Percentiles rank a stretch among this genome's conserved stretches.
Conservation (phyloP, 2,797 vertebrate species). For the Rhynchonycteris naso region DNA sequence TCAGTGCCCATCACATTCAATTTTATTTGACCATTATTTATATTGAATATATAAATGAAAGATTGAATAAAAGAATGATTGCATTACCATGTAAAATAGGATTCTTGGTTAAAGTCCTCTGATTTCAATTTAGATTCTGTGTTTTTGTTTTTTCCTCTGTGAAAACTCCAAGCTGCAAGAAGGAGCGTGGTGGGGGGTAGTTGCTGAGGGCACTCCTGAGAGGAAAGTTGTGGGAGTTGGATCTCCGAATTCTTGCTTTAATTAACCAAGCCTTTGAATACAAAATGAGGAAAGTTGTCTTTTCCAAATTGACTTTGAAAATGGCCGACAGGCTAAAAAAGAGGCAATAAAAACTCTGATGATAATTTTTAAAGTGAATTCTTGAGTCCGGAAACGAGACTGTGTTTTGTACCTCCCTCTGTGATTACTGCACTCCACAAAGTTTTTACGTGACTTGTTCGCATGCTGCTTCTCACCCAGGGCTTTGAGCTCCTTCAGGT, state of each 20-base stretch:
- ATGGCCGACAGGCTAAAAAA: background rate
- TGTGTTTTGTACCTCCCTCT: background rate
- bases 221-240: background rate
- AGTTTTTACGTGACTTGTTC: conserved; percentile 5
- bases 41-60: background rate
- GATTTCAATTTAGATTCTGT: background rate
- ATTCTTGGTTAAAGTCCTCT: background rate
- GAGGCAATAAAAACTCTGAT: conserved; percentile 3
- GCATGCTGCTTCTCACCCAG: background rate
- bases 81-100: background rate
- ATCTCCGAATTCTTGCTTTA: background rate
- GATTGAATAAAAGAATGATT: background rate
- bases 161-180: background rate
- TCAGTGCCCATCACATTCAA: background rate
- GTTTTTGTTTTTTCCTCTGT: background rate
- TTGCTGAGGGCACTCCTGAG: background rate
- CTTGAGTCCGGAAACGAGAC: background rate
- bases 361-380: background rate
- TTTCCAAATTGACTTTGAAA: conserved; percentile 7
- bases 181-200: background rate
- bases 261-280: conserved; percentile 31
- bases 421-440: background rate
- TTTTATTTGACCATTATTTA: background rate
- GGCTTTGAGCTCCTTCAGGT: background rate
- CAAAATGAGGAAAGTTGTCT: background rate